These are phyloP conservation scores for Tyto alba DNA, from an alignment of 2,113 vertebrate genomes.

Conservation along the genomic window DNA sequence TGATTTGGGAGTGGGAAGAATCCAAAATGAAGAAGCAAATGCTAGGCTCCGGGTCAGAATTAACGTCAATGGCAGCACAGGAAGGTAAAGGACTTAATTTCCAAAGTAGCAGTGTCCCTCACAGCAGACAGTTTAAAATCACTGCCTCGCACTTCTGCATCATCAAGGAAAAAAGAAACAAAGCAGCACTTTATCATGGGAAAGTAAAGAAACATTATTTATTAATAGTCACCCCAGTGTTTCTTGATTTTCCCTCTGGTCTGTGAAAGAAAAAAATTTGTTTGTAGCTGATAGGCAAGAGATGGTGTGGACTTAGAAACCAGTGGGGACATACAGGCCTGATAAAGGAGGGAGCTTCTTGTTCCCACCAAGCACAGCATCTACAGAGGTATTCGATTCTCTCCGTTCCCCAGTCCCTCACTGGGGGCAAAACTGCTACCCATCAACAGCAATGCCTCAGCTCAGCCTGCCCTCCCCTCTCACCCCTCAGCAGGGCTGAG, in stretches of 20 bases:
- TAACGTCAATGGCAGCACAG: background rate
- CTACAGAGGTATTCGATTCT: background rate
- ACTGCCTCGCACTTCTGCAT: background rate
- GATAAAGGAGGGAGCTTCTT: background rate
- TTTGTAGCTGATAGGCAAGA: background rate
- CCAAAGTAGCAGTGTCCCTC: background rate
- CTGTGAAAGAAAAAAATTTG: background rate
- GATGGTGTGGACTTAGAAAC: background rate
- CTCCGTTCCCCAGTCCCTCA: background rate
- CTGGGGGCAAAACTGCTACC: background rate
- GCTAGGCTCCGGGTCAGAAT: background rate
- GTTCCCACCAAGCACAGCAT: background rate
- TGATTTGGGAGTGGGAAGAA: background rate
- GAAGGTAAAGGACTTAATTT: background rate
- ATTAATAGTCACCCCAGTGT: background rate
- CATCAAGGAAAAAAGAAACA: background rate
- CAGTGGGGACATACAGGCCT: background rate
- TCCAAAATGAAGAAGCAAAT: background rate
- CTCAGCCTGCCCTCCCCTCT: background rate
- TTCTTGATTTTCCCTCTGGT: background rate
- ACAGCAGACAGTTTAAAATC: background rate
- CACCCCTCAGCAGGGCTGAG: background rate
- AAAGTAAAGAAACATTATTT: background rate
- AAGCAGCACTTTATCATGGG: background rate
- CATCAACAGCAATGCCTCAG: background rate